These are phyloP conservation scores for Chaunax sp. DNA, from an alignment of 2,797 vertebrate genomes.

Conservation along the genomic window DNA sequence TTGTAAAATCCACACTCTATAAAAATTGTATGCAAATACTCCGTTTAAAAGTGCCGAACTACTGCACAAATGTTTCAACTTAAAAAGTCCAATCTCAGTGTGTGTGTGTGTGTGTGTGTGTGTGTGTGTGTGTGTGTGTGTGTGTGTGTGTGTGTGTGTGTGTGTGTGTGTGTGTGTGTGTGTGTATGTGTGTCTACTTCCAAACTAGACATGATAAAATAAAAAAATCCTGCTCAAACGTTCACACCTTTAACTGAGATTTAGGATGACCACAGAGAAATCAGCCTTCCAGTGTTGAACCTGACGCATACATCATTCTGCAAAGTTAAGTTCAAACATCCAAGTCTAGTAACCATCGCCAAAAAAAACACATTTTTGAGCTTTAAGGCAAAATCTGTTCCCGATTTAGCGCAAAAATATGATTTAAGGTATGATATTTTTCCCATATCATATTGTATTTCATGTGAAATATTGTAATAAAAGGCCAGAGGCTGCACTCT, in stretches of 20 bases:
- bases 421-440: slow-evolving; percentile 2
- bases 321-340: slow-evolving; percentile 23
- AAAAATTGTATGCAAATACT: not conserved
- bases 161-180: no score
- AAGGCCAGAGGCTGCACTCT: slow-evolving; percentile 17
- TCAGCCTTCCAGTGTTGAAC: not conserved
- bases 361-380: slow-evolving; percentile 18
- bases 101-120: no score
- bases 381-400: not conserved
- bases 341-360: slow-evolving; percentile 7
- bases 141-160: no score
- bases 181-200: no score
- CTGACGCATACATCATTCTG: not conserved
- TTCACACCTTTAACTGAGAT: not conserved
- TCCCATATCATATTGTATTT: slow-evolving; percentile 13
- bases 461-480: slow-evolving; percentile 21
- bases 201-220: no score
- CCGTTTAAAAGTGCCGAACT: not conserved
- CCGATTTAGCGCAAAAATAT: slow-evolving; percentile 9
- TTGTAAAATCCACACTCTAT: not conserved
- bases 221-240: no score
- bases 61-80: not conserved
- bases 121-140: no score
- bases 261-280: not conserved
- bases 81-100: not conserved